Conservation (phyloP, 2,888 invertebrate genomes). For the Aphodius sticticus region DNA sequence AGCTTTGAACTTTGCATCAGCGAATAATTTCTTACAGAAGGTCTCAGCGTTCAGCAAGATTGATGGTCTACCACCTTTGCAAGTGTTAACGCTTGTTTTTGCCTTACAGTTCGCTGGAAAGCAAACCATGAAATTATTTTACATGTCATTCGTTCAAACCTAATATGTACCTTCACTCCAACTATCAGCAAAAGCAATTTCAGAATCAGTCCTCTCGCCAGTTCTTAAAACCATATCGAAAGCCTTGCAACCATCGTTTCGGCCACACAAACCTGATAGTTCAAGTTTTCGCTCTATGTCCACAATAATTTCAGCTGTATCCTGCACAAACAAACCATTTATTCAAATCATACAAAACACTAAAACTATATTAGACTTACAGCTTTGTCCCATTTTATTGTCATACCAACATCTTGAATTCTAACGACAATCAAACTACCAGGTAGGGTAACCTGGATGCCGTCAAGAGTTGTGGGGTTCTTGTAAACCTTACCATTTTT, state of each 20-base stretch:
- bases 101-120: background rate
- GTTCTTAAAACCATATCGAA: background rate
- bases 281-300: background rate
- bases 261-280: constrained; percentile 12
- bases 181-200: constrained; percentile 7
- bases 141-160: too few relatives aligned
- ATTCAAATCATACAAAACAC: background rate
- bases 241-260: background rate
- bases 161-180: constrained; percentile 5
- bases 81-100: background rate
- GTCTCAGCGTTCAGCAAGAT: background rate
- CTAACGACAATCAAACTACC: background rate
- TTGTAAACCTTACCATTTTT: background rate
- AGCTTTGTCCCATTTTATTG: constrained; percentile 8
- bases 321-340: constrained; percentile 8
- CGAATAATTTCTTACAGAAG: background rate
- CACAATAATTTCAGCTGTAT: constrained; percentile 15
- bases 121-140: background rate
- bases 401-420: constrained; percentile 17
- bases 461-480: background rate
- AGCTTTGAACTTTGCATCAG: background rate
- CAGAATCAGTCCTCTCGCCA: constrained; percentile 5
- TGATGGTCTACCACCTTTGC: background rate
- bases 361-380: background rate
- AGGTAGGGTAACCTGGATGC: background rate